A percentile compares a stretch with the other conserved stretches of the same genome.
These are phyloP conservation scores for Andrena marginata DNA, from an alignment of 2,888 invertebrate genomes.

Conservation along the genomic window DNA sequence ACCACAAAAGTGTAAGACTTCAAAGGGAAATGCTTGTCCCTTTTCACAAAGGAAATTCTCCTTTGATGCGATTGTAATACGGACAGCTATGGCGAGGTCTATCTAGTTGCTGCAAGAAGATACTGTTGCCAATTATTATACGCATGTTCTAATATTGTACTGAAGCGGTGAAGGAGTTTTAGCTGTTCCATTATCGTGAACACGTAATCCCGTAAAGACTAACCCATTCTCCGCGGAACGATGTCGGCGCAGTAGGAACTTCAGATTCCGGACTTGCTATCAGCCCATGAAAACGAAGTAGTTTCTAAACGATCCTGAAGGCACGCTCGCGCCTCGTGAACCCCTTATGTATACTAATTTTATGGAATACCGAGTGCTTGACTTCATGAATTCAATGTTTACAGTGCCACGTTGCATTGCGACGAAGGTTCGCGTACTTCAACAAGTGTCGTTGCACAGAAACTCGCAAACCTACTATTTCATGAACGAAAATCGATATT, in stretches of 20 bases:
- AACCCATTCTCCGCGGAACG: conserved; percentile 32
- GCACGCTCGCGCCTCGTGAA: conserved; percentile 14
- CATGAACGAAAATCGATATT: neutral
- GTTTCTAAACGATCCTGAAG: conserved; percentile 54
- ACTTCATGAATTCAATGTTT: conserved; percentile 15
- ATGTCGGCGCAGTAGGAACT: conserved; percentile 31
- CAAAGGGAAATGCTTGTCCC: neutral
- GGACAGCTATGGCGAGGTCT: neutral
- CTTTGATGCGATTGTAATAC: conserved; percentile 19
- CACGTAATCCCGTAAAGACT: conserved; percentile 58
- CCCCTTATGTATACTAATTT: conserved; percentile 35
- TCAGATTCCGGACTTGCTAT: conserved; percentile 49
- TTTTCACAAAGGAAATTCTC: neutral
- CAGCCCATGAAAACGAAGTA: conserved; percentile 56
- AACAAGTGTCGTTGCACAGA: neutral
- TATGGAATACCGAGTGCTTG: conserved; percentile 21
- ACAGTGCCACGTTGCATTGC: neutral
- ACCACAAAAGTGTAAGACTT: too few species aligned
- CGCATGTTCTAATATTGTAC: conserved; percentile 57
- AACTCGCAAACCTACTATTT: neutral
- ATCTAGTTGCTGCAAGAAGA: conserved; percentile 31
- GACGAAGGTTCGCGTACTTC: neutral
- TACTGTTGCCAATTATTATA: conserved; percentile 57
- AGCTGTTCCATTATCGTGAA: conserved; percentile 51
- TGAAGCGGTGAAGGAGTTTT: conserved; percentile 43